Evolutionary conservation across 2,113 vertebrate genomes (phyloP), one percentile per base, ranked within the genome.

Genomic region (Paedocypris sp.): DNA sequence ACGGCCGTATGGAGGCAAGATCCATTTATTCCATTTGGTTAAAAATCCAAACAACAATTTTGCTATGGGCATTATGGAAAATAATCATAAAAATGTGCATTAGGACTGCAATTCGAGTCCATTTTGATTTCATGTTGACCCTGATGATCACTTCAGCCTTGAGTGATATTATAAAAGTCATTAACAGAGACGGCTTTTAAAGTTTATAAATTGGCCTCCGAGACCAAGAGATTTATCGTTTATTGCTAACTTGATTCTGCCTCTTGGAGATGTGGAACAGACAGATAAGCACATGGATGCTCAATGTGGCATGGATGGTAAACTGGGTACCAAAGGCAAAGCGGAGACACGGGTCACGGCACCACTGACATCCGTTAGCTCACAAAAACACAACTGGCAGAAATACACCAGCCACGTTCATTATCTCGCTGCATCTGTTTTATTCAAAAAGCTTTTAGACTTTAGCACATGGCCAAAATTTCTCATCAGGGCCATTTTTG

Each of bases 331-430:
- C 66, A 59, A 51, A 15, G 70, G 70, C 71, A 33, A 64, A 60
- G 13, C 4, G 35, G 67, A 76, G 61, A 70, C 5, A 62, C 45
- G 57, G 70, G 70, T 73, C 65, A 73, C 46, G 36, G 13, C 35
- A 19, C 39, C 16, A 53, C 33, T 61, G 69, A 80, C 77, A 79
- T 80, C 78, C 80, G 81, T 80, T 82, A 79, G 76, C 76, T 77
- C 49, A 64, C 66, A 62, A 54, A 70, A 76, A 73, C 75, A n/a
- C n/a, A n/a, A n/a, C n/a, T n/a, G n/a, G n/a, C n/a, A n/a, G n/a
- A n/a, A n/a, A n/a, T n/a, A n/a, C n/a, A 62, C 39, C 22, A 43
- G 72, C 47, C 62, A 36, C 68, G 70, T 71, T 80, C 75, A 79
- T 79, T 77, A 75, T 39, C 42, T 36, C 16, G 62, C 47, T 19